phyloP scores from a whole-genome alignment of 2,888 invertebrate species.

The Shargacucullia verbasci region DNA sequence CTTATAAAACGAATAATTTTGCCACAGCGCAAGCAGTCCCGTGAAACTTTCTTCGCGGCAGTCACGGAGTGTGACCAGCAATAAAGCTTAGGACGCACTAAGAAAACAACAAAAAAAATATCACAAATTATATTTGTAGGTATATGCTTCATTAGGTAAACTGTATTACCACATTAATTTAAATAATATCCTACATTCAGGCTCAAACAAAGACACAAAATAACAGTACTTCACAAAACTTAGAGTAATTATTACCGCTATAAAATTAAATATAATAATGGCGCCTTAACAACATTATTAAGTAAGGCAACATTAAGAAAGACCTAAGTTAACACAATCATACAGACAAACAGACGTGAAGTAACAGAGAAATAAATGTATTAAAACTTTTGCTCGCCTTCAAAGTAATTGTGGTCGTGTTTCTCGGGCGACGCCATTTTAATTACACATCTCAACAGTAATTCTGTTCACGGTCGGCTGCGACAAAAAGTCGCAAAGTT shows the following conservation, averaged over 20 bases:
- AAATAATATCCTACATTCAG: slow-evolving; percentile 9
- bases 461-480: slow-evolving; percentile 36
- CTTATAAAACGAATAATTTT: no score
- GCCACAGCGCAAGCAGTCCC: no score
- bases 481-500: slow-evolving; percentile 59
- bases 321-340: slow-evolving; percentile 54
- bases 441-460: slow-evolving; percentile 62
- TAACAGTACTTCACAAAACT: slow-evolving; percentile 55
- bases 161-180: slow-evolving; percentile 10
- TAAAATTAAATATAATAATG: slow-evolving; percentile 40
- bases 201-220: slow-evolving; percentile 26
- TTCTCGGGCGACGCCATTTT: slow-evolving; percentile 59
- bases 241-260: slow-evolving; percentile 55
- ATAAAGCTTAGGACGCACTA: no score
- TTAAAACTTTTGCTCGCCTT: slow-evolving; percentile 69
- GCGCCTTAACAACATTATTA: slow-evolving; percentile 41
- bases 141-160: neutral
- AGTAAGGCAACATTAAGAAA: slow-evolving; percentile 47
- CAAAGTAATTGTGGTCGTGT: slow-evolving; percentile 70
- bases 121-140: no score
- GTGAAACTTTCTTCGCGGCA: no score
- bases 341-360: slow-evolving; percentile 64
- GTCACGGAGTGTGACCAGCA: no score
- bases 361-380: slow-evolving; percentile 62
- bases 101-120: no score